A percentile compares a stretch with the other conserved stretches of the same genome.
phyloP scores from a whole-genome alignment of 2,113 vertebrate species.

The Lophura nycthemera region DNA sequence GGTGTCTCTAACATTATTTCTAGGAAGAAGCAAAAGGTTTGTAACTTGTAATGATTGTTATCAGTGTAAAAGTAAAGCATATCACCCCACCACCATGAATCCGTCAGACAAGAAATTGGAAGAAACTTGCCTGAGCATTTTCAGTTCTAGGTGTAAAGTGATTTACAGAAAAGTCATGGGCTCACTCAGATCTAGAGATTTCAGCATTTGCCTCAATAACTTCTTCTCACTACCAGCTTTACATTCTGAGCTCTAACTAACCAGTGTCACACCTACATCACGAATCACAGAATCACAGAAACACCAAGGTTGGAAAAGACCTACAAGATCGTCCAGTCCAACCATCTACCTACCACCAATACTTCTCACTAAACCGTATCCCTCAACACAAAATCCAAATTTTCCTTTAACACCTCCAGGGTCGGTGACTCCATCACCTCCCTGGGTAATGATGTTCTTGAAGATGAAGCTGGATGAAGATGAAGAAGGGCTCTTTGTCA shows the following conservation, averaged over 20 bases:
- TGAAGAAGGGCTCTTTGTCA: neutral
- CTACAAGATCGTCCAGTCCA: too few relatives aligned
- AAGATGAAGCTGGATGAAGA: neutral
- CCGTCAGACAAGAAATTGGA: neutral
- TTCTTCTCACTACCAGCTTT: neutral
- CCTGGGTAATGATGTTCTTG: neutral
- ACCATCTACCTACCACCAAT: too few relatives aligned
- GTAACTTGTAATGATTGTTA: neutral
- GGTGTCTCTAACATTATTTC: neutral
- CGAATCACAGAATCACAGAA: too few relatives aligned
- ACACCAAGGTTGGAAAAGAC: too few relatives aligned
- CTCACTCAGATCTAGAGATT: neutral
- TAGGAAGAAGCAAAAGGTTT: neutral
- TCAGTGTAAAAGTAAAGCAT: neutral
- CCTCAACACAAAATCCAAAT: too few relatives aligned
- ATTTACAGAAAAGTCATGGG: neutral
- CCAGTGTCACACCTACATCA: neutral
- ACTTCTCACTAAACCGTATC: too few relatives aligned
- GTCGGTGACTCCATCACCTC: too few relatives aligned
- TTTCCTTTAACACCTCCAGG: too few relatives aligned
- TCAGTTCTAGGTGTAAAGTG: neutral
- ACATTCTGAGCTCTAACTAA: neutral
- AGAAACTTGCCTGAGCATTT: neutral
- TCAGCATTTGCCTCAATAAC: fast-evolving
- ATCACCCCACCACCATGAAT: neutral